Evolutionary conservation across 2,888 invertebrate species (phyloP).

Genomic region (Aleiodes alternator): DNA sequence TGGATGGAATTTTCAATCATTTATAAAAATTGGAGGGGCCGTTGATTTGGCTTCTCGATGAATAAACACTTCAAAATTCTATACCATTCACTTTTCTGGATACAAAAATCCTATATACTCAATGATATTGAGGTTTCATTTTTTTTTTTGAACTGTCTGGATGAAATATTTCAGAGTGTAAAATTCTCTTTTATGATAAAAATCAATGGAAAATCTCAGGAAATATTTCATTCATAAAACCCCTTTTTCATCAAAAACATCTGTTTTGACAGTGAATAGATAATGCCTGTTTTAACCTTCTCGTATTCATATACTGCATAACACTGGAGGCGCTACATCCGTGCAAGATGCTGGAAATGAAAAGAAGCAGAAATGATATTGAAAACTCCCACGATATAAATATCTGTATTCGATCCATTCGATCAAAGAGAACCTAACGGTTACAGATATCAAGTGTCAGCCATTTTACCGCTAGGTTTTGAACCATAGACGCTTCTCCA

Average conservation of each 20-base stretch:
- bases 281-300: neutral
- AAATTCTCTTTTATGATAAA: too few relatives aligned
- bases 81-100: too few relatives aligned
- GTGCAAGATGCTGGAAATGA: constrained; percentile 27
- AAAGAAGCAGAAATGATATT: constrained; percentile 35
- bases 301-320: constrained; percentile 1
- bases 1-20: too few relatives aligned
- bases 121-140: too few relatives aligned
- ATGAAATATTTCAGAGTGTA: neutral
- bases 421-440: constrained; percentile 68
- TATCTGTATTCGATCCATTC: constrained; percentile 54
- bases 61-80: too few relatives aligned
- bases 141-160: too few relatives aligned
- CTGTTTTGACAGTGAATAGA: constrained; percentile 33
- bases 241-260: constrained; percentile 20
- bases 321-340: constrained; percentile 28
- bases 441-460: constrained; percentile 68
- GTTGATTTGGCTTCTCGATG: too few relatives aligned
- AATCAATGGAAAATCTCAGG: neutral
- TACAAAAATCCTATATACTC: too few relatives aligned
- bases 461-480: constrained; percentile 57
- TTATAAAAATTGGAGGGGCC: too few relatives aligned
- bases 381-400: constrained; percentile 57
- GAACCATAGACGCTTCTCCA: neutral
- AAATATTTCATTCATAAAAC: constrained; percentile 10